A percentile compares a stretch with the other conserved stretches of the same genome.
Conservation (phyloP, 2,888 invertebrate genomes). For the Parnassius mnemosyne region DNA sequence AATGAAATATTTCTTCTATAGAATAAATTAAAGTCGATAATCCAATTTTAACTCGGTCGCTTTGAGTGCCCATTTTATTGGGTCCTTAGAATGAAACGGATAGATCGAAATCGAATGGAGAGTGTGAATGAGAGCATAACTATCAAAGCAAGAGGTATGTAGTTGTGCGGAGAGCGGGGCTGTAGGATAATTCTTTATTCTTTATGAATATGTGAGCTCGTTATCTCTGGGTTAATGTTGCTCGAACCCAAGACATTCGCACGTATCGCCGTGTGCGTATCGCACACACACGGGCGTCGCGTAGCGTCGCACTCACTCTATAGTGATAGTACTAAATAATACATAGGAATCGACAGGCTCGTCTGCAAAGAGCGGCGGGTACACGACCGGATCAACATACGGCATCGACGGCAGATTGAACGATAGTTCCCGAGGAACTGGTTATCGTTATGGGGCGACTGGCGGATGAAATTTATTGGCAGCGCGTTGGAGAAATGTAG, state of each 20-base stretch:
- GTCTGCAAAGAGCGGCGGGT: conserved; percentile 77
- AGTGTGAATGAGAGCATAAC: conserved; percentile 79
- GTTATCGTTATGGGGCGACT: conserved; percentile 80
- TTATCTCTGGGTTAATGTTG: conserved; percentile 71
- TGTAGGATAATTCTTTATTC: conserved; percentile 78
- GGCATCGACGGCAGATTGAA: conserved; percentile 80
- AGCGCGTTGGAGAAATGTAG: conserved; percentile 79
- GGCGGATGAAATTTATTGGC: conserved; percentile 81
- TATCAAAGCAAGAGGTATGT: conserved; percentile 55
- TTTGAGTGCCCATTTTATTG: conserved; percentile 60
- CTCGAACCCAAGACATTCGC: conserved; percentile 51
- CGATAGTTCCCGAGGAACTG: conserved; percentile 81
- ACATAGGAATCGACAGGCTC: conserved; percentile 76
- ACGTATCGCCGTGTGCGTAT: conserved; percentile 49
- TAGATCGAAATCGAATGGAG: conserved; percentile 73
- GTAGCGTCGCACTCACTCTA: conserved; percentile 48
- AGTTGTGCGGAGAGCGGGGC: conserved; percentile 54
- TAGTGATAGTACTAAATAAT: conserved; percentile 74
- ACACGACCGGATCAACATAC: conserved; percentile 80
- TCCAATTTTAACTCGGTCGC: conserved; percentile 59
- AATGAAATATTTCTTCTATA: conserved; percentile 77
- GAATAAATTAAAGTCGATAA: conserved; percentile 80
- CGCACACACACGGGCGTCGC: conserved; percentile 37
- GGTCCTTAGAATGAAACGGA: conserved; percentile 71
- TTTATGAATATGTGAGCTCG: conserved; percentile 81